These are phyloP conservation scores for Dasypolia templi DNA, from an alignment of 2,888 invertebrate species.

Conservation along the genomic window DNA sequence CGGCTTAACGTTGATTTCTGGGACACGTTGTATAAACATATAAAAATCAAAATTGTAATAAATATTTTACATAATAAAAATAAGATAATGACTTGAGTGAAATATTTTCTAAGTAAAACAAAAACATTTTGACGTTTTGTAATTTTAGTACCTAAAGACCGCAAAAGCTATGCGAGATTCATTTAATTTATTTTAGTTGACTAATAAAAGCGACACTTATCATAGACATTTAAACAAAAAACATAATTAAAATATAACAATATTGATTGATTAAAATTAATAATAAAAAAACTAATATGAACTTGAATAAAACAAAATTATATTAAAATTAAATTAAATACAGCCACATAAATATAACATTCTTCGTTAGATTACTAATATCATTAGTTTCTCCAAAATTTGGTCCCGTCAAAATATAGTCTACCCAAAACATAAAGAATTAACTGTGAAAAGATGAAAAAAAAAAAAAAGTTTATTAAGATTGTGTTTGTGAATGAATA, in stretches of 20 bases:
- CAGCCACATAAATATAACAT: constrained; percentile 46
- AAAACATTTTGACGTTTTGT: neutral
- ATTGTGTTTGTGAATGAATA: neutral
- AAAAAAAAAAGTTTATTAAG: constrained; percentile 6
- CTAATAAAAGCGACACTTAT: constrained; percentile 28
- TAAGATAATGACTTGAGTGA: constrained; percentile 56
- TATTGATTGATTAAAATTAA: constrained; percentile 29
- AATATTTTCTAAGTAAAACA: constrained; percentile 47
- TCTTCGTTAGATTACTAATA: constrained; percentile 18
- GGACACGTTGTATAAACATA: too few species aligned
- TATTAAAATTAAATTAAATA: constrained; percentile 22
- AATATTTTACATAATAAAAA: constrained; percentile 46
- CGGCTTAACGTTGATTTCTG: too few species aligned
- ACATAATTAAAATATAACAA: constrained; percentile 52
- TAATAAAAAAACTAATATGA: constrained; percentile 19
- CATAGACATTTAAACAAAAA: constrained; percentile 41
- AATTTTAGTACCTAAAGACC: constrained; percentile 20
- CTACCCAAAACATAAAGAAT: constrained; percentile 3
- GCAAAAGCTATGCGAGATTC: constrained; percentile 32
- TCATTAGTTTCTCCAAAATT: constrained; percentile 25
- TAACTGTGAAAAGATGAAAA: neutral
- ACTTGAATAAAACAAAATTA: constrained; percentile 25
- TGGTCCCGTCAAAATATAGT: constrained; percentile 49
- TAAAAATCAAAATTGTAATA: constrained; percentile 36
- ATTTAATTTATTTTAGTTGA: constrained; percentile 34